Evolutionary conservation across 2,797 vertebrate species (phyloP).

Genomic region (Dallia pectoralis): DNA sequence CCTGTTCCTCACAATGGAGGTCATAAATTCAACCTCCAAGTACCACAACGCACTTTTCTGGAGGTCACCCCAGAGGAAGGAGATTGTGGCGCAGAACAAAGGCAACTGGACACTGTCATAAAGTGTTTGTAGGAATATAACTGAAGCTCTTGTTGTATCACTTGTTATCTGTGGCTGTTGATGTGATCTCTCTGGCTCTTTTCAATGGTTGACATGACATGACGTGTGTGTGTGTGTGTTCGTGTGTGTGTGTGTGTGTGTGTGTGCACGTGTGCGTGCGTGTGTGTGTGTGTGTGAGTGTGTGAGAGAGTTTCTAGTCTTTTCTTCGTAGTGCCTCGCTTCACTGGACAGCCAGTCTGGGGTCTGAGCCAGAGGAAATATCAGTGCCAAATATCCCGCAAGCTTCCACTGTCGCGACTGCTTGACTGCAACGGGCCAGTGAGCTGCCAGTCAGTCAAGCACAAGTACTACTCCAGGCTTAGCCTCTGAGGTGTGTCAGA

Average conservation of each 20-base stretch:
- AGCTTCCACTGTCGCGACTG: conserved; percentile 55
- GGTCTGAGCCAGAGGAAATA: conserved; percentile 58
- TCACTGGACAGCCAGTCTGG: conserved; percentile 51
- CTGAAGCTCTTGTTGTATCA: neutral
- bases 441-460: conserved; percentile 51
- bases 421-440: conserved; percentile 50
- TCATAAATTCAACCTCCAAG: conserved; percentile 36
- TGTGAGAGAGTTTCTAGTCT: conserved; percentile 1
- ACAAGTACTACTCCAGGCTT: conserved; percentile 42
- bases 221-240: neutral
- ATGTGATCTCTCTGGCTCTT: conserved; percentile 34
- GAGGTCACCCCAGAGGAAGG: conserved; percentile 28
- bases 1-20: conserved; percentile 43
- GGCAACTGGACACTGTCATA: conserved; percentile 22
- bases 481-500: conserved; percentile 39
- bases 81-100: conserved; percentile 40
- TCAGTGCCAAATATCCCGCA: conserved; percentile 61
- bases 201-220: conserved; percentile 13
- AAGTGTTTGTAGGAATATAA: conserved; percentile 11
- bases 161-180: neutral
- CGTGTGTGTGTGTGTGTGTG: no score
- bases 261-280: no score
- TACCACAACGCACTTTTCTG: conserved; percentile 19
- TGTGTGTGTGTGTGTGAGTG: conserved; percentile 34
- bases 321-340: conserved; percentile 42